phyloP scores from a whole-genome alignment of 2,888 invertebrate species.

The Siphlonurus alternatus region DNA sequence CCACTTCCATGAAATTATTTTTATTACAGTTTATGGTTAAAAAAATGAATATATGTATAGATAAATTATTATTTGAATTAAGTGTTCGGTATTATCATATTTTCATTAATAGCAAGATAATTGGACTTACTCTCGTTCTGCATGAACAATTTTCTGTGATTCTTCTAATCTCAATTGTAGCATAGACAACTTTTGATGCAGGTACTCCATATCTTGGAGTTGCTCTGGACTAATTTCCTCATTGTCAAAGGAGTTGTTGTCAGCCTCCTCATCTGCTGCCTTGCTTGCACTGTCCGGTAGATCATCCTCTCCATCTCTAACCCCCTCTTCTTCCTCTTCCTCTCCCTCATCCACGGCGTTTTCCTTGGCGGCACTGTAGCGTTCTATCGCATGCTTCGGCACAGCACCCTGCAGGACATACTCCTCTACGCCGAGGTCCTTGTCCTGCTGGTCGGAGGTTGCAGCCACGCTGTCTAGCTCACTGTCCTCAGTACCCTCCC shows the following conservation, averaged over 20 bases:
- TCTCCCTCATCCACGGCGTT: constrained; percentile 22
- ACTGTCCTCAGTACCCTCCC: not conserved
- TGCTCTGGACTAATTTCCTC: not conserved
- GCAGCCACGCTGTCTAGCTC: not conserved
- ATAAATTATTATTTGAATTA: not conserved
- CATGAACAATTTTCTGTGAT: constrained; percentile 50
- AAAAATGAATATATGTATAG: not conserved
- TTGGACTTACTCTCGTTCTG: constrained; percentile 51
- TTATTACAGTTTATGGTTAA: no score
- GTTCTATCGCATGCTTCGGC: constrained; percentile 37
- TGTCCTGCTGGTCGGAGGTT: not conserved
- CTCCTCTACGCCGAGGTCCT: constrained; percentile 29
- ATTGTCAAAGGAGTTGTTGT: not conserved
- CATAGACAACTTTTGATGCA: constrained; percentile 44
- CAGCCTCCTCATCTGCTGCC: constrained; percentile 4
- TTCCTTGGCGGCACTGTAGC: constrained; percentile 24
- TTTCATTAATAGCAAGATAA: not conserved
- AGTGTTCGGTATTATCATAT: not conserved
- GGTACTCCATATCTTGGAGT: constrained; percentile 27
- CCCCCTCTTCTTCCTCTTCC: constrained; percentile 16
- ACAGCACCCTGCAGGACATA: constrained; percentile 46
- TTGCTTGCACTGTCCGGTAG: constrained; percentile 13
- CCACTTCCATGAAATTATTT: not conserved
- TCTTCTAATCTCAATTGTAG: constrained; percentile 53
- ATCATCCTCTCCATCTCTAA: constrained; percentile 9